These are phyloP conservation scores for Bombus waltoni DNA, from an alignment of 1,140 invertebrate species.

Conservation along the genomic window DNA sequence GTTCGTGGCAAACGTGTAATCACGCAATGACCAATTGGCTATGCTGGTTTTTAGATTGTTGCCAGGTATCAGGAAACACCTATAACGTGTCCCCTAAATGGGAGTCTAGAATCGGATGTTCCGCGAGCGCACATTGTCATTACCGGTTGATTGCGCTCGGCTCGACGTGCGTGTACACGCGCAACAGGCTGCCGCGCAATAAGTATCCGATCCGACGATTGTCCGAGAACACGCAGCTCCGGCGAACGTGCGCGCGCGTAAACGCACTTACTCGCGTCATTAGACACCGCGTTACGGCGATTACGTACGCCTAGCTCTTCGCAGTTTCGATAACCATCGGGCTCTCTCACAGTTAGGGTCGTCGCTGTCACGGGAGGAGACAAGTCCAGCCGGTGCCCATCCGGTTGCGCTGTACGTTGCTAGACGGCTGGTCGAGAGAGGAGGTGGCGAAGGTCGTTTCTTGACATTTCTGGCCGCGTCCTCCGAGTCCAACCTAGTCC, in stretches of 20 bases:
- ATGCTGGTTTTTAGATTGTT: background rate
- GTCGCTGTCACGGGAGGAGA: conserved; percentile 35
- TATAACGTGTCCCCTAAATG: background rate
- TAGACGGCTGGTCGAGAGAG: conserved; percentile 38
- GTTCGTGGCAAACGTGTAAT: background rate
- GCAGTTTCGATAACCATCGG: conserved; percentile 63
- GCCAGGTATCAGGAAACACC: background rate
- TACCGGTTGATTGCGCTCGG: conserved; percentile 26
- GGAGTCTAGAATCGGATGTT: background rate
- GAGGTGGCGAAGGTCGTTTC: conserved; percentile 59
- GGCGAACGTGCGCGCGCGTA: background rate
- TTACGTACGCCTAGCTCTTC: conserved; percentile 38
- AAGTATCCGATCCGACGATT: background rate
- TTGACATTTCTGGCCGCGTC: conserved; percentile 53
- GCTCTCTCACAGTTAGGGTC: conserved; percentile 50
- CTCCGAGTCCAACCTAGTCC: conserved; percentile 40
- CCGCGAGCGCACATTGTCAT: conserved; percentile 12
- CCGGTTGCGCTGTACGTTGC: background rate
- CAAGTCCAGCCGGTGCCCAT: conserved; percentile 21
- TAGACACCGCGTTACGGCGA: conserved; percentile 45
- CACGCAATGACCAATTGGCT: background rate
- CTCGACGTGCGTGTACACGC: conserved; percentile 9
- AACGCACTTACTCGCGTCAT: conserved; percentile 44
- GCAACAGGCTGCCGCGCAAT: conserved; percentile 7
- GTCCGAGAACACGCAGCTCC: background rate